Percentiles rank a stretch among this genome's conserved stretches.
Evolutionary conservation across 2,888 invertebrate species (phyloP).

Genomic region (Blera fallax): DNA sequence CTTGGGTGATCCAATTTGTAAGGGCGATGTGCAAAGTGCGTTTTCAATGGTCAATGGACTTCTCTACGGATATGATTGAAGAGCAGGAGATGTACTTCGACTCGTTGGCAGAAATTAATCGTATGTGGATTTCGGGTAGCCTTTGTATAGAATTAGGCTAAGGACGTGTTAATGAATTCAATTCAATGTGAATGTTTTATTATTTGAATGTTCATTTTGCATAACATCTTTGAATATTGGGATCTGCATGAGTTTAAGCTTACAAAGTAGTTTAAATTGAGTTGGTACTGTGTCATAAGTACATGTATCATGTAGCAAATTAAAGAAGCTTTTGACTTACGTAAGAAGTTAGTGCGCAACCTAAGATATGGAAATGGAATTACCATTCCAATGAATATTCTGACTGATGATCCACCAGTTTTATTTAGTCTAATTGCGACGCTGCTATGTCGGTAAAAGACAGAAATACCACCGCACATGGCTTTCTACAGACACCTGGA

Average conservation of each 20-base stretch:
- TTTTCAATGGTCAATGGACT: not conserved
- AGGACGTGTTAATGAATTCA: constrained; percentile 38
- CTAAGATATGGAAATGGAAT: not conserved
- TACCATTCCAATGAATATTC: too few relatives aligned
- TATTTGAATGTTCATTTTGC: not conserved
- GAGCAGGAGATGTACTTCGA: not conserved
- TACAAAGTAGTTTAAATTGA: not conserved
- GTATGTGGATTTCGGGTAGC: not conserved
- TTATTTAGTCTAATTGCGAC: not conserved
- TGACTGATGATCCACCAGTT: not conserved
- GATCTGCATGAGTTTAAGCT: not conserved
- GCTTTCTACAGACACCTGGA: too few relatives aligned
- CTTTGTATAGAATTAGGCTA: constrained; percentile 3
- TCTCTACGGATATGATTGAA: not conserved
- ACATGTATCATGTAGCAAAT: not conserved
- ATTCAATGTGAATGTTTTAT: constrained; percentile 11
- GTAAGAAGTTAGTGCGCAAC: not conserved
- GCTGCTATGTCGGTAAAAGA: too few relatives aligned
- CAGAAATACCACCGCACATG: too few relatives aligned
- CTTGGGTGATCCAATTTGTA: not conserved
- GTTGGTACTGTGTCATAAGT: too few relatives aligned
- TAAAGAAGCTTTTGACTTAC: not conserved
- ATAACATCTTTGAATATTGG: constrained; percentile 1
- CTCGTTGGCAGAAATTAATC: not conserved
- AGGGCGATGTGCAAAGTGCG: not conserved